Evolutionary conservation across 2,888 invertebrate genomes (phyloP).

Genomic region (Pyrgus malvae): DNA sequence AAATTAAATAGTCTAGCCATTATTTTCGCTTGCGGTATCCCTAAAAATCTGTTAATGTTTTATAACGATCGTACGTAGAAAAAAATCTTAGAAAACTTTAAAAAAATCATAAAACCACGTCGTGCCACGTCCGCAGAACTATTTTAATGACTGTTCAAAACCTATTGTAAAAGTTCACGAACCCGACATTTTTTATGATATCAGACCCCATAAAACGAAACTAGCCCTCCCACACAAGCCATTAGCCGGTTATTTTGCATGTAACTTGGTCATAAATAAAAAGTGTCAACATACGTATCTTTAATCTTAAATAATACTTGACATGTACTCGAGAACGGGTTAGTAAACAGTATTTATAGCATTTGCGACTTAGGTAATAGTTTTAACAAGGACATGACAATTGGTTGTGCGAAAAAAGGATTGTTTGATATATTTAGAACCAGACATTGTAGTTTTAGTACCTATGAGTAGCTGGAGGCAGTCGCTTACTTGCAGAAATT

Average conservation of each 20-base stretch:
- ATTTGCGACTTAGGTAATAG: conserved; percentile 1
- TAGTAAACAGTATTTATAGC: background rate
- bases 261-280: background rate
- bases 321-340: background rate
- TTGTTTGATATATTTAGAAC: conserved; percentile 5
- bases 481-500: no score
- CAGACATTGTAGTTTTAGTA: background rate
- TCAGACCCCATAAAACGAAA: conserved; percentile 2
- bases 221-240: conserved; percentile 2
- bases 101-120: no score
- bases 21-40: no score
- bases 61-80: no score
- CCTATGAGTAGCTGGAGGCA: no score
- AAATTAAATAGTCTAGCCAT: no score
- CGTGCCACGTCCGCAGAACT: no score
- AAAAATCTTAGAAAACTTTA: no score
- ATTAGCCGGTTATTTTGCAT: background rate
- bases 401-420: background rate
- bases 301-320: conserved; percentile 8
- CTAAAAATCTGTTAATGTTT: no score
- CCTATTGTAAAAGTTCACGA: background rate
- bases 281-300: background rate
- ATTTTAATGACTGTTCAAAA: background rate
- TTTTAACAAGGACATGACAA: conserved; percentile 14
- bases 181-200: background rate